Evolutionary conservation across 1,140 invertebrate genomes (phyloP).

Genomic region (Pseudoatta argentina): DNA sequence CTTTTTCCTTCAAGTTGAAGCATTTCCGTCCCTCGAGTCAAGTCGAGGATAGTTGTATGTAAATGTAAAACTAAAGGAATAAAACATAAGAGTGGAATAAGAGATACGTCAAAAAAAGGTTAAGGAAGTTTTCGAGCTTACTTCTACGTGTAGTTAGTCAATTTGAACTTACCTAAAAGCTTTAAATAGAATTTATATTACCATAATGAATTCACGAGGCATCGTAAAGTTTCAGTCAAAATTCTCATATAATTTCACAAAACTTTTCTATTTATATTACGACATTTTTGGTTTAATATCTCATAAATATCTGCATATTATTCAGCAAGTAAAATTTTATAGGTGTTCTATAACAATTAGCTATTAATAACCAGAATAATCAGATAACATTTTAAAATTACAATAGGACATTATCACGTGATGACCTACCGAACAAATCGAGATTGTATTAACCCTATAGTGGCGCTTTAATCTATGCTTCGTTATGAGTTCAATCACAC

Average conservation of each 20-base stretch:
- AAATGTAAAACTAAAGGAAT: constrained; percentile 42
- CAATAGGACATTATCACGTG: not conserved
- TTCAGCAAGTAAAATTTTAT: not conserved
- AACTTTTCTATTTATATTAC: not conserved
- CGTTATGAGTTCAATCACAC: constrained; percentile 5
- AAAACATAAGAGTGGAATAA: constrained; percentile 31
- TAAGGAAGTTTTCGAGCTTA: not conserved
- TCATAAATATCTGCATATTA: not conserved
- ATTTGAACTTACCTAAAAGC: not conserved
- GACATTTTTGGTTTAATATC: not conserved
- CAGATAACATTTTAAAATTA: constrained; percentile 19
- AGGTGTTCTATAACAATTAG: not conserved
- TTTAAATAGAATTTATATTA: not conserved
- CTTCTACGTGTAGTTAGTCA: not conserved
- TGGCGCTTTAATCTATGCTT: constrained; percentile 23
- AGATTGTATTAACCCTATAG: constrained; percentile 9
- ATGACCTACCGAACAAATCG: not conserved
- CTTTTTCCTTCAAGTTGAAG: constrained; percentile 33
- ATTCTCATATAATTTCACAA: not conserved
- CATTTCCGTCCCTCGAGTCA: not conserved
- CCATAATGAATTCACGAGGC: not conserved
- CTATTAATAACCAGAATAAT: not conserved
- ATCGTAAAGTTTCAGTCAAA: constrained; percentile 1
- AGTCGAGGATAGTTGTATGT: not conserved
- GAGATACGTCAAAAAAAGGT: constrained; percentile 12